Conservation (phyloP, 1,140 invertebrate genomes). For the Phortica variegata region DNA sequence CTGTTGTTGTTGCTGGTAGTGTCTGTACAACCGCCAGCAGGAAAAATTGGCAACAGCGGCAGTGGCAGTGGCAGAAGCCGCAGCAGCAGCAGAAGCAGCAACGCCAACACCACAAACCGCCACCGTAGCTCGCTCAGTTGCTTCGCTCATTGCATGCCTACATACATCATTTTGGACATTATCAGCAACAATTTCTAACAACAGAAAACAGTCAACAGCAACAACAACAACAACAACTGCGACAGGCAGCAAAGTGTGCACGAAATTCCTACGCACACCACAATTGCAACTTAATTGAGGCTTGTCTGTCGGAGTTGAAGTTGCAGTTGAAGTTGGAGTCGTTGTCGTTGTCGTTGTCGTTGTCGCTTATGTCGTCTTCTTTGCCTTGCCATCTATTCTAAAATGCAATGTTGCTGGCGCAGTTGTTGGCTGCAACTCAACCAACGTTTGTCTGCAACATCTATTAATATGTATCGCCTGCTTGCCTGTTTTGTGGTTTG, state of each 20-base stretch:
- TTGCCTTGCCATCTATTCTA: background rate
- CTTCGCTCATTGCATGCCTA: too few relatives aligned
- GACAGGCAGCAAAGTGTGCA: constrained; percentile 11
- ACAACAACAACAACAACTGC: constrained; percentile 11
- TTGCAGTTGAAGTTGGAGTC: too few relatives aligned
- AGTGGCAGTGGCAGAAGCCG: too few relatives aligned
- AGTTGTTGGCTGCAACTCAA: background rate
- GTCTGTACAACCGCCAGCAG: constrained; percentile 22
- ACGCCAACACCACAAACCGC: too few relatives aligned
- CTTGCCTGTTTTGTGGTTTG: constrained; percentile 29
- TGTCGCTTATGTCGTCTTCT: background rate
- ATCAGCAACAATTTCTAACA: constrained; percentile 24
- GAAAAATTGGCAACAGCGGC: constrained; percentile 26
- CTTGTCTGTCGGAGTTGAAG: constrained; percentile 43
- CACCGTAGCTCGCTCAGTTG: too few relatives aligned
- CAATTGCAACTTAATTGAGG: constrained; percentile 53
- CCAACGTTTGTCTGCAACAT: background rate
- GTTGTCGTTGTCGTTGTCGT: too few relatives aligned
- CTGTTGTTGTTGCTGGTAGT: background rate
- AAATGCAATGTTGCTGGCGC: too few relatives aligned
- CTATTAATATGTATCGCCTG: constrained; percentile 37
- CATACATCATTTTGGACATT: constrained; percentile 52
- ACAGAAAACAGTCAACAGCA: background rate
- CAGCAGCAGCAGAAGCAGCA: too few relatives aligned
- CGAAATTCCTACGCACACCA: constrained; percentile 11